phyloP scores from a whole-genome alignment of 1,140 invertebrate species.

The Drosophila funebris region DNA sequence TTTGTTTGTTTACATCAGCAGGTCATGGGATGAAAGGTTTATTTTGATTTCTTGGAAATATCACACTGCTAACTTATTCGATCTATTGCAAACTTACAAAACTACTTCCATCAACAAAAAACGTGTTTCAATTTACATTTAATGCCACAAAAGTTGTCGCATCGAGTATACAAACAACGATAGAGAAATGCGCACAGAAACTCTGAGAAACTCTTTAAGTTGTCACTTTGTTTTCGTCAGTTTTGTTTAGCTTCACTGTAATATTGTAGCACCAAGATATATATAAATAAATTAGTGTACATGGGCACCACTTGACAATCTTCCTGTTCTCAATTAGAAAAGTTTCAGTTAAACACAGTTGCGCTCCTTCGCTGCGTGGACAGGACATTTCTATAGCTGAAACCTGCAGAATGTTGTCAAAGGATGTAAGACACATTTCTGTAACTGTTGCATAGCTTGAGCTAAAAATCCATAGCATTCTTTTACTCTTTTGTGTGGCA shows the following conservation, averaged over 20 bases:
- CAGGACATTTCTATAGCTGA: slow-evolving; percentile 4
- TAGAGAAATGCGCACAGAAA: slow-evolving; percentile 3
- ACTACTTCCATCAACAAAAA: too few species aligned
- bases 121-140: too few species aligned
- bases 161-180: not conserved
- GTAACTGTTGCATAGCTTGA: slow-evolving; percentile 15
- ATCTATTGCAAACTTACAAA: too few species aligned
- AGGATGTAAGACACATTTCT: slow-evolving; percentile 5
- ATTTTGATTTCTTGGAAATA: too few species aligned
- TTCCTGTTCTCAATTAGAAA: slow-evolving; percentile 70
- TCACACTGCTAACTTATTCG: too few species aligned
- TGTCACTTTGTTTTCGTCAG: not conserved
- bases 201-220: too few species aligned
- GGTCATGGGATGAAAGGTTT: too few species aligned
- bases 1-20: not conserved
- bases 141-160: too few species aligned
- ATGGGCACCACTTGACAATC: slow-evolving; percentile 49
- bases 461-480: slow-evolving; percentile 21
- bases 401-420: slow-evolving; percentile 7
- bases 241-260: not conserved
- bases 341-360: slow-evolving; percentile 51
- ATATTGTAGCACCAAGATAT: not conserved
- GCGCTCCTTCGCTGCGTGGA: slow-evolving; percentile 14
- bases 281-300: slow-evolving; percentile 23
- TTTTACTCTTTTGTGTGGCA: not conserved